Conservation (phyloP, 2,888 invertebrate species). For the Heliconius erato region DNA sequence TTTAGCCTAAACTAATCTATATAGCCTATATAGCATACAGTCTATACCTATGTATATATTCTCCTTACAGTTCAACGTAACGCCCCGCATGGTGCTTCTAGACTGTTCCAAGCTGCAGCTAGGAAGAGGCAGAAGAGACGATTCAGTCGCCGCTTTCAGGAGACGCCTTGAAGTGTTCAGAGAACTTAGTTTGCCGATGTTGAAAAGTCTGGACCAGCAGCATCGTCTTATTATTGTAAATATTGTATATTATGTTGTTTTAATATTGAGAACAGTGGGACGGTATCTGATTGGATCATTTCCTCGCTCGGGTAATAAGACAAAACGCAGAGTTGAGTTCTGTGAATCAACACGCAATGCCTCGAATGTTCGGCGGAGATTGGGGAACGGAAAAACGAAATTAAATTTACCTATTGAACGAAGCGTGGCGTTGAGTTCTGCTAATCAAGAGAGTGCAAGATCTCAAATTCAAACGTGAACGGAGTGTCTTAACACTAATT, state of each 20-base stretch:
- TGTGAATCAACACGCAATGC: no score
- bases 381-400: no score
- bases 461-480: no score
- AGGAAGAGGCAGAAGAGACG: constrained; percentile 93
- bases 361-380: no score
- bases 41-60: not conserved
- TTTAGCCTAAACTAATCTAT: not conserved
- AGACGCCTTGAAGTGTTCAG: constrained; percentile 94
- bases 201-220: constrained; percentile 93
- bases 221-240: constrained; percentile 94
- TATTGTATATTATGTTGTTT: not conserved
- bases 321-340: no score
- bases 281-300: no score
- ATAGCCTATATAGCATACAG: not conserved
- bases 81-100: constrained; percentile 92
- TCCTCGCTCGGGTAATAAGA: no score
- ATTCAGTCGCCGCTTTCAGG: constrained; percentile 94
- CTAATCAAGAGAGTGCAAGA: no score
- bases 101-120: constrained; percentile 96
- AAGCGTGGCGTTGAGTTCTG: no score
- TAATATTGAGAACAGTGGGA: no score
- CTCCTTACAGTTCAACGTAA: constrained; percentile 88
- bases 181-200: constrained; percentile 94
- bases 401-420: no score
- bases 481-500: no score